Evolutionary conservation across 2,797 vertebrate species (phyloP), one percentile per base, ranked within the genome.

Genomic region (Bufotes viridis): DNA sequence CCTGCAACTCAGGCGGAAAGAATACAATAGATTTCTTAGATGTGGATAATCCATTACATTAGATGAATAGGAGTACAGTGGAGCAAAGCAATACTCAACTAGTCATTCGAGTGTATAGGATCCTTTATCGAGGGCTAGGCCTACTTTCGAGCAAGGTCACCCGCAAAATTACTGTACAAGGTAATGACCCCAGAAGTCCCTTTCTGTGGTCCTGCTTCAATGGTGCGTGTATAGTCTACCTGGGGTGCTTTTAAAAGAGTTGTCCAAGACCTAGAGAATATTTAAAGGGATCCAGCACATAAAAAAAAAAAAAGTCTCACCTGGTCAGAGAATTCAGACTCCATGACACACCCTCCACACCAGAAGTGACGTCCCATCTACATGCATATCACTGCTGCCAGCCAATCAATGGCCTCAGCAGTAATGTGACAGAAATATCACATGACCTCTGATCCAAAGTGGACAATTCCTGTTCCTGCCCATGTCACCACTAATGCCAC

Each of bases 1-100:
- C 86, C 79, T 90, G 87, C 90, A 90, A 92, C 90, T 91, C 84
- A 91, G 91, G 90, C 81, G 80, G 79, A 74, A 61, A 57, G 87
- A 83, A 29, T 89, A 90, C 91, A 91, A 91, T 82, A 90, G 81
- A 91, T 91, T 34, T 53, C 84, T 84, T 69, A 57, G 15, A 83
- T 57, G 10, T 49, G 65, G 14, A 42, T 18, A 80, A 75, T 81
- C 55, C 74, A 55, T 78, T 65, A 85, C 24, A 22, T 72, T 12
- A 70, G 14, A 69, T 88, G 51, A 61, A 88, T 10, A 78, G 61
- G 60, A 55, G 11, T 34, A 55, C 22, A 78, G 57, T 58, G 34
- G 18, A 58, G 49, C 53, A 60, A 63, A 80, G 63, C 24, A 81
- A 53, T 60, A 70, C 26, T 17, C 61, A 18, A 42, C 20, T 10